phyloP scores from a whole-genome alignment of 2,888 invertebrate genomes.

The Celastrina argiolus region DNA sequence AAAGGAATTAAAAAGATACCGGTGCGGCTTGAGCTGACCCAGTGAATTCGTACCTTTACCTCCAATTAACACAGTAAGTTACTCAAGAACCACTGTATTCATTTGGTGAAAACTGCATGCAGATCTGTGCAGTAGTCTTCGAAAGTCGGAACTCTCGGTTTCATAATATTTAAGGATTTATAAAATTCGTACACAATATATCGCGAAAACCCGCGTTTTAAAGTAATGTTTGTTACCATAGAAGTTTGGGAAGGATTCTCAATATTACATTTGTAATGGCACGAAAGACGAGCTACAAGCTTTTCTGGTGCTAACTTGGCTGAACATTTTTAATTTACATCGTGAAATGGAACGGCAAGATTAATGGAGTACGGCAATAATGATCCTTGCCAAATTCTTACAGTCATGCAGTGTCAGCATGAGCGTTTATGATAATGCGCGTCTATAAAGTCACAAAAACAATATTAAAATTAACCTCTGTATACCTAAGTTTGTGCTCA shows the following conservation, averaged over 20 bases:
- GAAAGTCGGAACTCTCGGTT: no score
- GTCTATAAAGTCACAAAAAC: slow-evolving; percentile 3
- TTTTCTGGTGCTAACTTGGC: slow-evolving; percentile 1
- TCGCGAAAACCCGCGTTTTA: neutral
- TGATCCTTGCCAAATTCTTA: slow-evolving; percentile 14
- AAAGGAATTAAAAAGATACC: no score
- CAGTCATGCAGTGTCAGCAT: slow-evolving; percentile 5
- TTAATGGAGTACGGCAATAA: neutral
- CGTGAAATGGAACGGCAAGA: slow-evolving; percentile 4
- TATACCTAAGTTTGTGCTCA: slow-evolving; percentile 23
- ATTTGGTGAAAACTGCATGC: no score
- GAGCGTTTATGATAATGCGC: neutral
- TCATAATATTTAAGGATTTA: no score
- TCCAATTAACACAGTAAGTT: no score
- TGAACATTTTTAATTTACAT: slow-evolving; percentile 12
- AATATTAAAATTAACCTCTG: slow-evolving; percentile 25
- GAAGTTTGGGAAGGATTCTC: neutral
- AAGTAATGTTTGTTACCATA: neutral
- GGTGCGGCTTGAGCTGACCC: no score
- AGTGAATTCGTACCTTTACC: no score
- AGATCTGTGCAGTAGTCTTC: no score
- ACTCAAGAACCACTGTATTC: no score
- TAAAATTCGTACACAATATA: neutral
- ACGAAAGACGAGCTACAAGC: neutral
- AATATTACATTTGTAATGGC: neutral